Base-by-base conservation (phyloP, 1,140 invertebrate genomes). In the Drosophila jambulina region DNA sequence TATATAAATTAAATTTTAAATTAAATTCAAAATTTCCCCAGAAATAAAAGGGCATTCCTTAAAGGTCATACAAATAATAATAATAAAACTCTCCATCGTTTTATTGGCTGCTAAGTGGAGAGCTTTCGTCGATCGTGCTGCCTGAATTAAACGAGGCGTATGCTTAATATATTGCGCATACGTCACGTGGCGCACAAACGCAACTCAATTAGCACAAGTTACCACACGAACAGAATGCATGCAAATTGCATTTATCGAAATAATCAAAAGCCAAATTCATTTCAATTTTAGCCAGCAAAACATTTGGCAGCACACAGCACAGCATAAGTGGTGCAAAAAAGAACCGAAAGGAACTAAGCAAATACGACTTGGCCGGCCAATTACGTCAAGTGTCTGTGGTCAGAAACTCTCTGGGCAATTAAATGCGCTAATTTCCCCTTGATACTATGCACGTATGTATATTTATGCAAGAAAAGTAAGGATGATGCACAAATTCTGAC, bases 381-480 rank as follows among this genome's bases (percentile, higher is more conserved):
- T 88, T 88, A 81, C 85, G 85, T 88, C 84, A 87, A 87, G 84
- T 87, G 84, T 67, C 83, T 87, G 86, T 74, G 53, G 84, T 62
- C 83, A 87, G 81, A 84, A 80, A 85, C 85, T 91, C 75, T 81
- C 80, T 90, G 59, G 85, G 81, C 85, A 88, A 88, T 88, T 88
- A 88, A 88, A 85, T 90, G 85, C 78, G 85, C 85, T 90, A 90
- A 88, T 90, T 85, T 90, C 86, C 84, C 69, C 78, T 77, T 83
- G 61, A 72, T 70, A 49, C 65, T 46, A 38, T 62, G 46, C 59
- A 54, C 51, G 48, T 49, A 43, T 6, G 4, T 68, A 40, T 60
- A 27, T 59, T 29, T 27, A 38, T 60, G 48, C 25, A 60, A 21
- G 32, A 53, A 17, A 51, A 54, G 62, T 54, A 69, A 78, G 32